A percentile compares a stretch with the other conserved stretches of the same genome.
Evolutionary conservation across 2,113 vertebrate genomes (phyloP).

Genomic region (Saguinus midas): DNA sequence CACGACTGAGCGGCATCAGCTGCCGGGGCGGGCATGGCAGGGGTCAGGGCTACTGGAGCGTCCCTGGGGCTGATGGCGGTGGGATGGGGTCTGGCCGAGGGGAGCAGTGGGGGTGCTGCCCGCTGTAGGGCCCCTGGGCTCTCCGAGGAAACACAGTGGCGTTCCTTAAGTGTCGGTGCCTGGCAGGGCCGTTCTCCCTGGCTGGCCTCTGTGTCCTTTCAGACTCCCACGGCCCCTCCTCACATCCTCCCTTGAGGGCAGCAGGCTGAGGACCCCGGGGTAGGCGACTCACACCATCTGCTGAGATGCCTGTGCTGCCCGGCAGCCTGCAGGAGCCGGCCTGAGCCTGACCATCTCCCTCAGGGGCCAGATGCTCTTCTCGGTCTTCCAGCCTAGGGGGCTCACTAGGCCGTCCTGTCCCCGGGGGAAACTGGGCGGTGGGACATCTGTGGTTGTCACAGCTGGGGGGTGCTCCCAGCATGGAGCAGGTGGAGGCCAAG

Average conservation of each 20-base stretch:
- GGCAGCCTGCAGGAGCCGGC: not conserved
- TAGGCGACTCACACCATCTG: not conserved
- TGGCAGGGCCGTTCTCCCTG: not conserved
- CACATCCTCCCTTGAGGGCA: not conserved
- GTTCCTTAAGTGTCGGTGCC: not conserved
- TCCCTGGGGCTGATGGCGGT: not conserved
- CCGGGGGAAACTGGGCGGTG: not conserved
- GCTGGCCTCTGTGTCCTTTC: not conserved
- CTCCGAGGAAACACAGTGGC: accelerated
- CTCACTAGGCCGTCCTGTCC: not conserved
- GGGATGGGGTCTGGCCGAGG: not conserved
- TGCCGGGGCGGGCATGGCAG: not conserved
- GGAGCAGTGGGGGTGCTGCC: not conserved
- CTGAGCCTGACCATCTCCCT: not conserved
- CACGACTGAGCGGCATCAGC: too few relatives aligned
- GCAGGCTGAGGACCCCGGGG: not conserved
- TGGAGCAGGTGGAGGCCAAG: not conserved
- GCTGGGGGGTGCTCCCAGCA: not conserved
- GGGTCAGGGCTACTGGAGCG: not conserved
- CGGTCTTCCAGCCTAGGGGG: not conserved
- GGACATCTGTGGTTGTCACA: not conserved
- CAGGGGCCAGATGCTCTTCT: not conserved
- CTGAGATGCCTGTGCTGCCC: not conserved
- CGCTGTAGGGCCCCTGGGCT: not conserved
- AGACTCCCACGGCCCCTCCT: not conserved